Evolutionary conservation across 2,888 invertebrate species (phyloP).

Genomic region (Machimus rusticus): DNA sequence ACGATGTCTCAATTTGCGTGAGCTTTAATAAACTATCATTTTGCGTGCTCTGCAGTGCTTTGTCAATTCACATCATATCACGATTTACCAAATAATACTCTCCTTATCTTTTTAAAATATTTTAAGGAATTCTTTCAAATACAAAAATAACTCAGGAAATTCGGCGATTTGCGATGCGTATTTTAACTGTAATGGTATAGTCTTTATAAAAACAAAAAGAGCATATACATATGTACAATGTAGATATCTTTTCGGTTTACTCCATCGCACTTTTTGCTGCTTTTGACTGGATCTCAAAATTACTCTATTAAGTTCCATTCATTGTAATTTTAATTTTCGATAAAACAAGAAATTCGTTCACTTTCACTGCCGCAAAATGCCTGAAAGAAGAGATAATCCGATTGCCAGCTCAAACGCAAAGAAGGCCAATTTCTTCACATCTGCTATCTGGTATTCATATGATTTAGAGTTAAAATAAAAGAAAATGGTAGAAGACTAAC

Average conservation of each 20-base stretch:
- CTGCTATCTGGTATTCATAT: background rate
- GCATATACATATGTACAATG: no score
- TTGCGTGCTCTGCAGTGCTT: no score
- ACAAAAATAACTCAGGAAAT: no score
- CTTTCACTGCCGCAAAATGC: background rate
- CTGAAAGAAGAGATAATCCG: background rate
- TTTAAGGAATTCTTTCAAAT: no score
- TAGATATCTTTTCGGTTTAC: background rate
- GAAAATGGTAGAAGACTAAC: background rate
- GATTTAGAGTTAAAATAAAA: background rate
- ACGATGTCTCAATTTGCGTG: no score
- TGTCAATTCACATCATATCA: no score
- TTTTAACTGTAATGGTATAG: fast-evolving
- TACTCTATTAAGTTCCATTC: background rate
- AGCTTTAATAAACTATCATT: no score
- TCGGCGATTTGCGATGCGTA: no score
- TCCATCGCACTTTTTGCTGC: background rate
- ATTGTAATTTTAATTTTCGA: background rate
- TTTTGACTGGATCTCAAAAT: background rate
- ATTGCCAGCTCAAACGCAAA: background rate
- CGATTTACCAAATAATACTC: no score
- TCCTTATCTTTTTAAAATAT: no score
- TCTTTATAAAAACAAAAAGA: no score
- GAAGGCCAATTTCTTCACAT: background rate
- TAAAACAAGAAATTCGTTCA: background rate